Percentiles rank a stretch among this genome's conserved stretches.
These are phyloP conservation scores for Gadopsis marmoratus DNA, from an alignment of 2,797 vertebrate genomes.

Conservation along the genomic window DNA sequence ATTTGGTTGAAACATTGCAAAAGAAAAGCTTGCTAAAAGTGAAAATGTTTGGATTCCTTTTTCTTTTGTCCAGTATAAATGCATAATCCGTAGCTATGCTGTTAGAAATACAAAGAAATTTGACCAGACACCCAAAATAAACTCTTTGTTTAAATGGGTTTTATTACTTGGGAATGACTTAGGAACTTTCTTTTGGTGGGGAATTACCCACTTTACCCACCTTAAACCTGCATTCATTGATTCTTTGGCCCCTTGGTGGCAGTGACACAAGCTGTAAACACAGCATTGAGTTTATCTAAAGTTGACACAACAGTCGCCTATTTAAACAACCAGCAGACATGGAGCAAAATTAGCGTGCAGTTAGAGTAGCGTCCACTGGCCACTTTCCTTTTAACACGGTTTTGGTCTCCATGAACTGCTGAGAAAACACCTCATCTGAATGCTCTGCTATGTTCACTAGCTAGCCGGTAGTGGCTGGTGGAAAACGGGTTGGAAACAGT, in stretches of 20 bases:
- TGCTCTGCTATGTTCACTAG: not conserved
- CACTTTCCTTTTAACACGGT: not conserved
- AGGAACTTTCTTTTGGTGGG: not conserved
- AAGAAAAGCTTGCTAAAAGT: slow-evolving; percentile 11
- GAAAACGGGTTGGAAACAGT: not conserved
- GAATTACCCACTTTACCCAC: too few relatives aligned
- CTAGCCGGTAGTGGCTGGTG: too few relatives aligned
- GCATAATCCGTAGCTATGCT: not conserved
- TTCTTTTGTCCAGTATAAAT: not conserved
- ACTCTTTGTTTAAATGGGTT: not conserved
- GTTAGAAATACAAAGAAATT: too few relatives aligned
- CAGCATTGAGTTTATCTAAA: not conserved
- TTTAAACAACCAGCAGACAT: not conserved
- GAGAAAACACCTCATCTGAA: not conserved
- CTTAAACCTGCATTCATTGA: not conserved
- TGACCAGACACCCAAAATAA: too few relatives aligned
- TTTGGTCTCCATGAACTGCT: not conserved
- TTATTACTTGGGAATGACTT: not conserved
- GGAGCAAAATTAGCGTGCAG: not conserved
- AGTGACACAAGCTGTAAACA: not conserved
- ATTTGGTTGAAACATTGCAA: slow-evolving; percentile 21
- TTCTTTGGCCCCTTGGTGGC: not conserved
- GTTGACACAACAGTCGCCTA: not conserved
- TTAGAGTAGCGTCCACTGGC: not conserved
- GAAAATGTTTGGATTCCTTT: slow-evolving; percentile 9